Percentiles rank a stretch among this genome's conserved stretches.
These are phyloP conservation scores for Paramormyrops kingsleyae DNA, from an alignment of 2,113 vertebrate species.

Conservation along the genomic window DNA sequence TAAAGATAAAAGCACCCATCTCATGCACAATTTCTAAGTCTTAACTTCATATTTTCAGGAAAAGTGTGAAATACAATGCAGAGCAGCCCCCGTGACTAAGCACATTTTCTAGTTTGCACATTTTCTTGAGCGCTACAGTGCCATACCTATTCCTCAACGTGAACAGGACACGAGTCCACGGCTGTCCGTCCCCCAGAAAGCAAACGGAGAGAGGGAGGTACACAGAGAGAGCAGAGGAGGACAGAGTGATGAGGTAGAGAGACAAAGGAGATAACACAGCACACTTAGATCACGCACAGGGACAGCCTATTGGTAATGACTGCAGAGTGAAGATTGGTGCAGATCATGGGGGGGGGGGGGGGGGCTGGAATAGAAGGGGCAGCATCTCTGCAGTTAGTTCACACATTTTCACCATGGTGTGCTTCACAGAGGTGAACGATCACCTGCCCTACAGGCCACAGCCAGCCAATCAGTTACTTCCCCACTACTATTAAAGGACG, in stretches of 20 bases:
- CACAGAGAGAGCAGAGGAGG: slow-evolving; percentile 27
- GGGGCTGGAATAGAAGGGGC: slow-evolving; percentile 1
- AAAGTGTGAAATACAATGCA: background rate
- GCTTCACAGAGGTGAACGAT: background rate
- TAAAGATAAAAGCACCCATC: background rate
- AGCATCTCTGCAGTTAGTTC: background rate
- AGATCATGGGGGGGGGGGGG: background rate
- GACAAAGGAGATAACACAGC: slow-evolving; percentile 52
- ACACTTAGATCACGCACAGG: slow-evolving; percentile 49
- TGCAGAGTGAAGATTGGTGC: background rate
- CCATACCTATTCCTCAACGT: slow-evolving; percentile 93
- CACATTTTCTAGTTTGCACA: background rate
- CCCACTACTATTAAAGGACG: background rate
- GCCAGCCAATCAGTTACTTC: background rate
- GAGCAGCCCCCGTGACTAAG: background rate
- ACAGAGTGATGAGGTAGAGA: slow-evolving; percentile 34
- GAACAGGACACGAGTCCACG: slow-evolving; percentile 86
- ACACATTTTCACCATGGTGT: background rate
- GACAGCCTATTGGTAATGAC: slow-evolving; percentile 5
- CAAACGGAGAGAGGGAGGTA: slow-evolving; percentile 34
- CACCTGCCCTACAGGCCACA: background rate
- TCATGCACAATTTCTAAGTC: background rate
- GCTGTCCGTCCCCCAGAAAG: slow-evolving; percentile 74
- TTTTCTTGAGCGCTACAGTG: slow-evolving; percentile 29
- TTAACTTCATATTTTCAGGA: background rate